Evolutionary conservation across 1,140 invertebrate species (phyloP).

Genomic region (Dreissena rostriformis): DNA sequence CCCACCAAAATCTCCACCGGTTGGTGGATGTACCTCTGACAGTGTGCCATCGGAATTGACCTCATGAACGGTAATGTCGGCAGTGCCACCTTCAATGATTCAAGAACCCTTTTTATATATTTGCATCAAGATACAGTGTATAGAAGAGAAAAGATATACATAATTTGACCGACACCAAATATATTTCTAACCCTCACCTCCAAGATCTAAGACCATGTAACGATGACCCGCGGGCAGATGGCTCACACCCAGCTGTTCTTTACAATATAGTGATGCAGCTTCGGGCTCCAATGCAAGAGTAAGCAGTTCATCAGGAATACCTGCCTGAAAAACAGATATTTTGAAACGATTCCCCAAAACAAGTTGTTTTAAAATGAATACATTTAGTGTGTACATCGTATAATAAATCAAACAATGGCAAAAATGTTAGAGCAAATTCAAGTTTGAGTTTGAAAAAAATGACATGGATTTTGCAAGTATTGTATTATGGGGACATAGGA

Average conservation of each 20-base stretch:
- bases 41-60: not conserved
- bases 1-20: conserved; percentile 37
- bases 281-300: conserved; percentile 27
- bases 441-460: not conserved
- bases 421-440: not conserved
- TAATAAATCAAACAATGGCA: not conserved
- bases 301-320: conserved; percentile 26
- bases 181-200: conserved; percentile 15
- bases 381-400: not conserved
- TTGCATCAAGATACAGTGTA: not conserved
- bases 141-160: not conserved
- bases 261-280: conserved; percentile 35
- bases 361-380: not conserved
- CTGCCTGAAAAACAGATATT: conserved; percentile 14
- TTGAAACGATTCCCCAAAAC: not conserved
- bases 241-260: conserved; percentile 5
- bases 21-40: conserved; percentile 13
- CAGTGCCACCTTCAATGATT: conserved; percentile 34
- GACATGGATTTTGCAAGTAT: not conserved
- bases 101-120: not conserved
- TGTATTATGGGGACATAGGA: too few species aligned
- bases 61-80: conserved; percentile 40
- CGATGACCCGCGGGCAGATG: conserved; percentile 9
- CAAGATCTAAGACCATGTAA: conserved; percentile 33
- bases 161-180: not conserved